A percentile compares a stretch with the other conserved stretches of the same genome.
Evolutionary conservation across 2,113 vertebrate species (phyloP).

Genomic region (Cacatua alba): DNA sequence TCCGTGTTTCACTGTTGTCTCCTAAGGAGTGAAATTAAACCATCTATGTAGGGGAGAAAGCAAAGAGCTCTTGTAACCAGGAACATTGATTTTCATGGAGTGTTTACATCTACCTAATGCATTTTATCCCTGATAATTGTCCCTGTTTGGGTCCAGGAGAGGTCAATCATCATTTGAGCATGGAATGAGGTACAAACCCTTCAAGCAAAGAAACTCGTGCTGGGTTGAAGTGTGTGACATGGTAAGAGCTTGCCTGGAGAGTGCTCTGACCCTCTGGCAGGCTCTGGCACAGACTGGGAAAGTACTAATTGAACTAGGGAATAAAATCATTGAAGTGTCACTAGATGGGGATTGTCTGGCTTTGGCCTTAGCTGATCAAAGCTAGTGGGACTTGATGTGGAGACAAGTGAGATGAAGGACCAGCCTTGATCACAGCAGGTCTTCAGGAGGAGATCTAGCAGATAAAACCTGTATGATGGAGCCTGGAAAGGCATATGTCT

Average conservation of each 20-base stretch:
- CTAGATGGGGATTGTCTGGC: neutral
- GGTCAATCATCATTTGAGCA: neutral
- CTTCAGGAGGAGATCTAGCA: neutral
- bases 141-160: neutral
- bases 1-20: neutral
- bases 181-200: neutral
- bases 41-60: neutral
- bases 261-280: neutral
- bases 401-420: neutral
- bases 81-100: neutral
- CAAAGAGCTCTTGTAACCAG: constrained; percentile 14
- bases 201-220: neutral
- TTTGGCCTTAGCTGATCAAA: neutral
- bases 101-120: neutral
- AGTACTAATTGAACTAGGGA: neutral
- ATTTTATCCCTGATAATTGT: neutral
- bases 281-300: neutral
- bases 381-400: neutral
- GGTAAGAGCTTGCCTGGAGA: neutral
- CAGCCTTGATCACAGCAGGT: neutral
- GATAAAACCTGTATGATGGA: neutral
- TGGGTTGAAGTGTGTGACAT: neutral
- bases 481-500: neutral
- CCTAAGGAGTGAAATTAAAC: constrained; percentile 8
- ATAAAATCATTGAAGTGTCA: neutral